Evolutionary conservation across 2,113 vertebrate species (phyloP).

Genomic region (Psephotus haematonotus): DNA sequence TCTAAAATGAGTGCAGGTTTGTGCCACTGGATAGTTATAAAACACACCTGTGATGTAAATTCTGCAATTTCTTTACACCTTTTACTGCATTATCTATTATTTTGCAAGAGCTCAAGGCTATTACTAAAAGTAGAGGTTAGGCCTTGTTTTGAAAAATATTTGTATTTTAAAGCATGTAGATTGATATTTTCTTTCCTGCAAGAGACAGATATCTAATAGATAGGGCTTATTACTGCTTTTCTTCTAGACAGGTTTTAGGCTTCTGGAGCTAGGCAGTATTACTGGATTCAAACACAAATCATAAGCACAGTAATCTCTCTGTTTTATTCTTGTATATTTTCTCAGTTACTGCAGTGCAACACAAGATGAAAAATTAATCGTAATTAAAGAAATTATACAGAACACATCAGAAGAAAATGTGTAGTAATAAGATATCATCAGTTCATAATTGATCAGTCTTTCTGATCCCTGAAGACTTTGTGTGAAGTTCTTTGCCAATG

Average conservation of each 20-base stretch:
- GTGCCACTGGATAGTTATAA: neutral
- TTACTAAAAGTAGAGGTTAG: neutral
- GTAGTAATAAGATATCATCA: neutral
- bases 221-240: neutral
- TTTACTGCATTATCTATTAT: neutral
- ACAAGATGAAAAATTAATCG: neutral
- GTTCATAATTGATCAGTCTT: neutral
- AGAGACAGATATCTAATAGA: neutral
- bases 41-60: neutral
- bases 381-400: neutral
- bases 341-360: neutral
- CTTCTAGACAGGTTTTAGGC: neutral
- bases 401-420: neutral
- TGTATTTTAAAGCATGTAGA: neutral
- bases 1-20: neutral
- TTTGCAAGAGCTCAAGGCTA: neutral
- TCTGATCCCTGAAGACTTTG: neutral
- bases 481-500: neutral
- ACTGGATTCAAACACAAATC: neutral
- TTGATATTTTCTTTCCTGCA: neutral
- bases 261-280: neutral
- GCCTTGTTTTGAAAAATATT: neutral
- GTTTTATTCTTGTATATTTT: neutral
- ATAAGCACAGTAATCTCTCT: neutral
- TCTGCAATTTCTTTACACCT: neutral